These are phyloP conservation scores for Pollenia labialis DNA, from an alignment of 2,888 invertebrate genomes.

Conservation along the genomic window DNA sequence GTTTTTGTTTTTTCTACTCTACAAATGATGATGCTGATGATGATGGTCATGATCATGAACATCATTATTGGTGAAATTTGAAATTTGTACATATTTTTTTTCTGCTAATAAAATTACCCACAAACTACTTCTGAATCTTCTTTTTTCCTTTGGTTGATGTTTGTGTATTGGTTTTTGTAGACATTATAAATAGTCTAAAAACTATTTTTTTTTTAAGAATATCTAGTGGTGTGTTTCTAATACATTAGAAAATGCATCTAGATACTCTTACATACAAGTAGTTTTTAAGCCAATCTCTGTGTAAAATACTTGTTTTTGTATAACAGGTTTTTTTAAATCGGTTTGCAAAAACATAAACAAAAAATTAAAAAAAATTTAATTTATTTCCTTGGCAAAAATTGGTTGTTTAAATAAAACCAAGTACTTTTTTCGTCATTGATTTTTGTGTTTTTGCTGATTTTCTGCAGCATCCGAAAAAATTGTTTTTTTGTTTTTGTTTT, in stretches of 20 bases:
- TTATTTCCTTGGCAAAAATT: conserved; percentile 22
- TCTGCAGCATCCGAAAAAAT: conserved; percentile 63
- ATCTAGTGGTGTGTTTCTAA: conserved; percentile 16
- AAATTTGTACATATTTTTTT: conserved; percentile 40
- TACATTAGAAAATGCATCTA: neutral
- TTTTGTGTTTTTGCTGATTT: conserved; percentile 1
- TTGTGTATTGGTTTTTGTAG: conserved; percentile 13
- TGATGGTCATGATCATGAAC: conserved; percentile 71
- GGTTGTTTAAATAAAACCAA: conserved; percentile 11
- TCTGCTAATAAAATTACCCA: conserved; percentile 24
- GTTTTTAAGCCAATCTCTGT: conserved; percentile 7
- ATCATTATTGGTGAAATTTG: conserved; percentile 71
- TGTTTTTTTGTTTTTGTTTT: conserved; percentile 35
- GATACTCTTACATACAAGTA: neutral
- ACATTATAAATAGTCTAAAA: conserved; percentile 1
- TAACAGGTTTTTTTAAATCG: conserved; percentile 39
- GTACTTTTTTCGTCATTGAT: conserved; percentile 39
- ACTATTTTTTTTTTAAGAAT: conserved; percentile 32
- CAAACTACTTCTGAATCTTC: conserved; percentile 38
- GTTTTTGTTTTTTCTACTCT: conserved; percentile 19
- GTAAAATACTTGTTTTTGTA: conserved; percentile 54
- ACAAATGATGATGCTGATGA: conserved; percentile 20
- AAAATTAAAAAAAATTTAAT: conserved; percentile 9
- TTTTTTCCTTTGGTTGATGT: conserved; percentile 4
- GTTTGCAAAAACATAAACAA: conserved; percentile 47